Conservation (phyloP, 2,888 invertebrate species). For the Coelinius sp. region DNA sequence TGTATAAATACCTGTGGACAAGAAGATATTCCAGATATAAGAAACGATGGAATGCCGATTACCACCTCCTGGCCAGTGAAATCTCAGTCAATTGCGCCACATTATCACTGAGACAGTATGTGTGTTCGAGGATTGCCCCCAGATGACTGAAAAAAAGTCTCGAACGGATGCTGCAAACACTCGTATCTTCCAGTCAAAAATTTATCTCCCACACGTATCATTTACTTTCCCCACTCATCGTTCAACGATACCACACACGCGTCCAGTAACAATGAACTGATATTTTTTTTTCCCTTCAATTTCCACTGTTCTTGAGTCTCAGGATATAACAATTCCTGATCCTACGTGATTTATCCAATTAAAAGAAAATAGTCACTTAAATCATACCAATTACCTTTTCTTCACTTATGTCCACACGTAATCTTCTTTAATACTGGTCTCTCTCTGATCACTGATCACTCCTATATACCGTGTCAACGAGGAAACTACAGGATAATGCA, state of each 20-base stretch:
- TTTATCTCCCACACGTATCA: not conserved
- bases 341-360: too few species aligned
- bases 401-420: not conserved
- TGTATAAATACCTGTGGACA: not conserved
- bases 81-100: constrained; percentile 3
- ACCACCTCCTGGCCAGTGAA: constrained; percentile 13
- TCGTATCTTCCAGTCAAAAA: constrained; percentile 24
- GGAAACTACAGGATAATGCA: not conserved
- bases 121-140: not conserved
- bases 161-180: constrained; percentile 11
- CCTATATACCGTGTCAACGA: not conserved
- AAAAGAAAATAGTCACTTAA: not conserved
- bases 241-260: not conserved
- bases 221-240: constrained; percentile 2
- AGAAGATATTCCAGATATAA: not conserved
- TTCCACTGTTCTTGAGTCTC: not conserved
- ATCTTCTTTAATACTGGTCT: not conserved
- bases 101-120: not conserved
- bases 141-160: not conserved
- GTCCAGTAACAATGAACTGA: not conserved
- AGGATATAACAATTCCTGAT: not conserved
- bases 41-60: constrained; percentile 5
- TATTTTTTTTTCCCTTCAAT: not conserved
- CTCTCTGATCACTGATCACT: not conserved
- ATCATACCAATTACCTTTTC: not conserved